Evolutionary conservation across 2,797 vertebrate genomes (phyloP).

Genomic region (Eleutherodactylus coqui): DNA sequence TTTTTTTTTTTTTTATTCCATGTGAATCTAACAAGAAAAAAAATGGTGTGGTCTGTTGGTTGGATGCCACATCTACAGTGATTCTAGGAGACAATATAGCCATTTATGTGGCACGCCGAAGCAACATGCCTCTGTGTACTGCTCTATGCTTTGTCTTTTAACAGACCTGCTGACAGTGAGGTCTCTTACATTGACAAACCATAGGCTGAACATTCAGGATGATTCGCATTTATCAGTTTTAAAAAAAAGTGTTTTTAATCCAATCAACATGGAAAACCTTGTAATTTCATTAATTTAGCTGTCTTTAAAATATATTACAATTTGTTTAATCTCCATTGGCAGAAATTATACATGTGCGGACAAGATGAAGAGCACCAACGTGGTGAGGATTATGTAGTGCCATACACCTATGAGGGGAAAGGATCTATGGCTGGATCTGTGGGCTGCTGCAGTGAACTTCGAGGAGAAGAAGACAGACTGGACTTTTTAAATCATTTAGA

Average conservation of each 20-base stretch:
- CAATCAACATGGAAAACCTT: background rate
- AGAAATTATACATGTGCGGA: conserved; percentile 83
- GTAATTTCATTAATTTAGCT: background rate
- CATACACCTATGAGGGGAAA: conserved; percentile 86
- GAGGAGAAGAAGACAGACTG: conserved; percentile 77
- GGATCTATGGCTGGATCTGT: conserved; percentile 87
- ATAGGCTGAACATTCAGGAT: too few relatives aligned
- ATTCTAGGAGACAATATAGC: too few relatives aligned
- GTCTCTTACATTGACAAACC: too few relatives aligned
- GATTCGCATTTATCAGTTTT: too few relatives aligned
- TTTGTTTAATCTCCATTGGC: conserved; percentile 64
- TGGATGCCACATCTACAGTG: too few relatives aligned
- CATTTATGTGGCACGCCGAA: too few relatives aligned
- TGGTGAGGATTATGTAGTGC: conserved; percentile 81
- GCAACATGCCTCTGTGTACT: too few relatives aligned
- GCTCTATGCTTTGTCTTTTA: too few relatives aligned
- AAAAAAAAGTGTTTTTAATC: background rate
- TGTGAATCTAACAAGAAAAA: too few relatives aligned
- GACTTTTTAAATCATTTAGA: conserved; percentile 90
- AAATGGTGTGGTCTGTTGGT: too few relatives aligned
- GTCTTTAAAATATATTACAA: background rate
- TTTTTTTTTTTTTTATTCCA: too few relatives aligned
- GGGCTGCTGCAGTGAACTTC: conserved; percentile 87
- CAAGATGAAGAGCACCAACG: conserved; percentile 79
- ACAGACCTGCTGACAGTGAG: too few relatives aligned